Evolutionary conservation across 1,140 invertebrate species (phyloP).

Genomic region (Drosophila auraria): DNA sequence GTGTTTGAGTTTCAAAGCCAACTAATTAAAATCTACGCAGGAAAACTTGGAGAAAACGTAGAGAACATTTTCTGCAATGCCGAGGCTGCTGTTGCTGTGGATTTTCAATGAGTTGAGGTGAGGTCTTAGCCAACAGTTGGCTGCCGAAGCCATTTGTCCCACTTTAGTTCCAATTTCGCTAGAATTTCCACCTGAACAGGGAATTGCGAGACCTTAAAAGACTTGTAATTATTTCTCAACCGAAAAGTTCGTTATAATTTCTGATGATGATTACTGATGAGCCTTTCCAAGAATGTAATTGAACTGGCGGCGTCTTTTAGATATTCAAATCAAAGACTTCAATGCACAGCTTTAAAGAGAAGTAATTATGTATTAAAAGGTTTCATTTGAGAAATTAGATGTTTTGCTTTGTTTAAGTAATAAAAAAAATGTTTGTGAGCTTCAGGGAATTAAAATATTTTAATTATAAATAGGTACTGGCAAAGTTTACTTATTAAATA

Average conservation of each 20-base stretch:
- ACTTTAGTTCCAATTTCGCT: constrained; percentile 13
- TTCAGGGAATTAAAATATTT: neutral
- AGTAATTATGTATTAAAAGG: neutral
- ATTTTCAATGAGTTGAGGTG: constrained; percentile 17
- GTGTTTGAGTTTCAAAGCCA: constrained; percentile 77
- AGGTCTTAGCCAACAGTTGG: constrained; percentile 1
- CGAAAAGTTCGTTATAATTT: constrained; percentile 23
- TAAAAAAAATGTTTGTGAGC: neutral
- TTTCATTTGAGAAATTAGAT: neutral
- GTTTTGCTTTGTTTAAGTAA: neutral
- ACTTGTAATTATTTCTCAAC: neutral
- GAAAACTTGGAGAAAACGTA: constrained; percentile 43
- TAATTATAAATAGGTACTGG: neutral
- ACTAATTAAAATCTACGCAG: constrained; percentile 81
- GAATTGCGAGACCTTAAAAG: constrained; percentile 4
- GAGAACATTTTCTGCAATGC: constrained; percentile 13
- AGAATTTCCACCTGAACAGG: neutral
- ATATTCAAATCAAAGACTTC: neutral
- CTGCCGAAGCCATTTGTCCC: constrained; percentile 33
- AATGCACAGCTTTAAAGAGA: neutral
- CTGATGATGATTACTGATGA: neutral
- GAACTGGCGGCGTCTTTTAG: neutral
- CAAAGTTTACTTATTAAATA: too few relatives aligned
- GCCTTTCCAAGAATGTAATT: constrained; percentile 14
- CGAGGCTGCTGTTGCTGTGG: neutral